Evolutionary conservation across 2,888 invertebrate species (phyloP), one percentile per base, ranked within the genome.

Genomic region (Drosophila tripunctata): DNA sequence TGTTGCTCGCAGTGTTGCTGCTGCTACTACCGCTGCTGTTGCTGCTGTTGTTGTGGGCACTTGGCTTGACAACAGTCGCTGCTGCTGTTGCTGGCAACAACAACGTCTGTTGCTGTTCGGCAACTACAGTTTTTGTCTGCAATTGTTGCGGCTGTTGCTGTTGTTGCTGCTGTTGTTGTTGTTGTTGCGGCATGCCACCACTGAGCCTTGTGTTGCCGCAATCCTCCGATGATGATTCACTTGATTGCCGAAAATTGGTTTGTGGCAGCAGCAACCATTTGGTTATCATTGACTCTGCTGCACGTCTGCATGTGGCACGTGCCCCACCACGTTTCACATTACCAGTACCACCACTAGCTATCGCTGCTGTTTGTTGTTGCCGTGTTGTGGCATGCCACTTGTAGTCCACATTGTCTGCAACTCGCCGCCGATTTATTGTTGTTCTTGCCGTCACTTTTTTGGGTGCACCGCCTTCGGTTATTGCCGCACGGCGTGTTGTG

Each of bases 251-350:
- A 4, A 78, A 78, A 12, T 33, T 63, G 12, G 35, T 43, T 1
- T 55, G 50, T 1, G 78, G 78, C 60, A 33, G 15, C 45, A 78
- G 66, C 33, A 78, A 43, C 85, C 85, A 78, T 35, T 78, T 67
- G 6, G 66, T 21, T 8, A 35, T 38, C 4, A 24, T 4, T 8
- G 21, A 0, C 2, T 58, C 62, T 0, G 7, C 27, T 19, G 4
- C 19, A 30, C 47, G 43, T 1, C 43, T 36, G 12, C 3, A 12
- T 2, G 21, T 8, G 5, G 1, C 12, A 22, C 50, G 50, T n/a
- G 17, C n/a, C 0, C 10, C 24, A 24, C 0, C 15, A 1, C 45
- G 48, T 24, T 27, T 17, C n/a, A n/a, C 41, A 41, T 0, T 22
- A 15, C 14, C 36, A 38, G 3, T 19, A 2, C 4, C 36, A 19